Evolutionary conservation across 1,140 invertebrate genomes (phyloP).

Genomic region (Bombus waltoni): DNA sequence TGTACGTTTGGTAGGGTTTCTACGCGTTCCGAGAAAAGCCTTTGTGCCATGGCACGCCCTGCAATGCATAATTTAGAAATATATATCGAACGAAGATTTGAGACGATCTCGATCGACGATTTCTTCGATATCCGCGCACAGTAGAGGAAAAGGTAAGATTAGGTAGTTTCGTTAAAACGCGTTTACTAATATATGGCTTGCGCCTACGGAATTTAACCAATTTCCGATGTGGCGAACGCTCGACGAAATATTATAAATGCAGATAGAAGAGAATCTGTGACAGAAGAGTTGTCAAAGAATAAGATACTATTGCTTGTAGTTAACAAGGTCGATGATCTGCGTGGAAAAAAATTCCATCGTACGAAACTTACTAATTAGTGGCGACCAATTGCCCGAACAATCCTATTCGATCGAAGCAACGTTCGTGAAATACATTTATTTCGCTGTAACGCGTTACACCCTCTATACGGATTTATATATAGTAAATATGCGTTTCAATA

Average conservation of each 20-base stretch:
- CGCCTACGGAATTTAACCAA: background rate
- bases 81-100: too few species aligned
- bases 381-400: background rate
- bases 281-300: too few species aligned
- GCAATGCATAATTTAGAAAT: background rate
- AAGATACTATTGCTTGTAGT: background rate
- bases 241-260: background rate
- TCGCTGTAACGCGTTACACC: background rate
- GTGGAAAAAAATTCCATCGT: too few species aligned
- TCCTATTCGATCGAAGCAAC: background rate
- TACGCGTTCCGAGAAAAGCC: too few species aligned
- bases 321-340: background rate
- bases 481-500: background rate
- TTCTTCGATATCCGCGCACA: constrained; percentile 8
- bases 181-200: background rate
- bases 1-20: background rate
- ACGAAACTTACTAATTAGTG: background rate
- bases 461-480: too few species aligned
- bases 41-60: background rate
- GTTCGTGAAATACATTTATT: background rate
- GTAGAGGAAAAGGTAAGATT: background rate
- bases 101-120: background rate
- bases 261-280: background rate
- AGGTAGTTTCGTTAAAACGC: constrained; percentile 23
- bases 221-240: background rate